Evolutionary conservation across 2,113 vertebrate species (phyloP), one percentile per base, ranked within the genome.

Genomic region (Saguinus imperator): DNA sequence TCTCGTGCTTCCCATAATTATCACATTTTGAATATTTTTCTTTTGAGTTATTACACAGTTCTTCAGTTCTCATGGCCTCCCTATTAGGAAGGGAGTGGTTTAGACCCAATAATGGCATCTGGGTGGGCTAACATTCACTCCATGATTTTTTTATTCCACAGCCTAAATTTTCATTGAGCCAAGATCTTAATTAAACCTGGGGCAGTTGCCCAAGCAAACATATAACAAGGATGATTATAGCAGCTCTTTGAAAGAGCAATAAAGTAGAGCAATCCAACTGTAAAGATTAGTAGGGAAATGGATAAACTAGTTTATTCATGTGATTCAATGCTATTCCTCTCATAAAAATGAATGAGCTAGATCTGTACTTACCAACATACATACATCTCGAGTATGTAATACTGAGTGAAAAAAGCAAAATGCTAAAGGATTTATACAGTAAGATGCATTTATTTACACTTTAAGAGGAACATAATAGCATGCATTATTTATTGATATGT

Each of bases 291-390:
- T 84, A 87, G 70, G 81, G 50, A 94, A 88, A 72, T 45, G 10
- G 37, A 23, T 89, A 77, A 73, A 48, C 76, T 90, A 68, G 52
- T 50, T 96, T 95, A 83, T 95, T 91, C 27, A 83, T 93, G 27
- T 43, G 89, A 6, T 92, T 76, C 50, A 94, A 43, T 93, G 35
- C 20, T 97, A 9, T 66, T 16, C 8, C 23, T 43, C 8, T 82
- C 43, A 25, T 92, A 55, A 87, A 94, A 97, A 80, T 72, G n/a
- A 86, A 66, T 89, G 72, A 94, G 83, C 27, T 73, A 29, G 23
- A 64, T 83, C 58, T 92, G 4, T 88, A 70, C 20, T 61, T 86
- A 64, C 17, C 87, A 89, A 29, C 17, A 43, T 73, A 48, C 27
- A 50, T 88, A 29, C 16, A 81, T 57, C n/a, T 57, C 27, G 93